phyloP scores from a whole-genome alignment of 2,113 vertebrate species.

The Paralichthys olivaceus region DNA sequence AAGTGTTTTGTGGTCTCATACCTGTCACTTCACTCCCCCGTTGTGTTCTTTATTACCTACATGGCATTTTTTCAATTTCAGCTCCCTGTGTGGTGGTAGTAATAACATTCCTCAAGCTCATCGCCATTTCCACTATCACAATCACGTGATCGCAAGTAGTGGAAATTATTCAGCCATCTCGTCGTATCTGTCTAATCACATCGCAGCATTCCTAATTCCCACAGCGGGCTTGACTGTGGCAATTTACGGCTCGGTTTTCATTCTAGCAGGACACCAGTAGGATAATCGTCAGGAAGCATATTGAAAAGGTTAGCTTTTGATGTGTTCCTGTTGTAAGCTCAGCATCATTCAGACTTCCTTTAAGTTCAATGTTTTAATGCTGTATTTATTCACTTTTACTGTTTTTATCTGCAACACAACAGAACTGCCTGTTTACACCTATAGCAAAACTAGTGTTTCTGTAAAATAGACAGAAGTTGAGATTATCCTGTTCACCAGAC shows the following conservation, averaged over 20 bases:
- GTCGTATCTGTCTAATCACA: slow-evolving; percentile 48
- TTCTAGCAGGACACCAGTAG: too few species aligned
- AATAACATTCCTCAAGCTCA: slow-evolving; percentile 26
- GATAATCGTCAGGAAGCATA: too few species aligned
- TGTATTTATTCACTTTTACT: background rate
- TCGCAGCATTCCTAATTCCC: too few species aligned
- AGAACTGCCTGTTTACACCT: too few species aligned
- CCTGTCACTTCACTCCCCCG: too few species aligned
- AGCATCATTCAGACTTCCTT: background rate
- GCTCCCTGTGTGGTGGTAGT: background rate
- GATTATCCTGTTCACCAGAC: too few species aligned
- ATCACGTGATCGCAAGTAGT: slow-evolving; percentile 2
- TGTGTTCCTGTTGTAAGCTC: background rate
- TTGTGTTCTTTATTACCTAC: background rate
- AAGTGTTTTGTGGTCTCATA: too few species aligned
- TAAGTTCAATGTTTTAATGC: background rate
- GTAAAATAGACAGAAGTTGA: too few species aligned
- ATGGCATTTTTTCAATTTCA: background rate
- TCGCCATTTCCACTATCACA: slow-evolving; percentile 22
- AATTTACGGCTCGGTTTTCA: slow-evolving; percentile 28
- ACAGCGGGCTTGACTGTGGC: background rate
- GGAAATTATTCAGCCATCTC: slow-evolving; percentile 44
- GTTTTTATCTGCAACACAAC: background rate
- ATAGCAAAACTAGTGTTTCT: too few species aligned
- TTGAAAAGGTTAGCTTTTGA: too few species aligned